A percentile compares a stretch with the other conserved stretches of the same genome.
Conservation (phyloP, 1,140 invertebrate species). For the Campoletis sonorensis region DNA sequence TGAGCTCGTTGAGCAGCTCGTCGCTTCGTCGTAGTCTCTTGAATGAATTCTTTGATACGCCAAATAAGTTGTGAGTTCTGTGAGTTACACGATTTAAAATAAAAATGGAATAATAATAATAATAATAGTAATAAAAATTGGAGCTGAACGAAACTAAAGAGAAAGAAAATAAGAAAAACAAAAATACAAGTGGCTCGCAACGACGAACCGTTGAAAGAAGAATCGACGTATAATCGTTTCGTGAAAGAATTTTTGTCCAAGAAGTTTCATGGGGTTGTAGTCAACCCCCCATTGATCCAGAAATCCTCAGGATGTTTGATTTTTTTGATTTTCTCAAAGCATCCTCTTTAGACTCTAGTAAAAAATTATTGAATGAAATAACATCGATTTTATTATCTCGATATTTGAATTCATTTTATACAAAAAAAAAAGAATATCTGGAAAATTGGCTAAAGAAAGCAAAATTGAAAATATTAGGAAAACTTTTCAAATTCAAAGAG, state of each 20-base stretch:
- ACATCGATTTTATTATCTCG: no score
- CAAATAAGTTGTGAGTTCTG: slow-evolving; percentile 15
- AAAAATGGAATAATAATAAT: neutral
- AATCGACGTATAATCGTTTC: slow-evolving; percentile 64
- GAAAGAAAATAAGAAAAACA: neutral
- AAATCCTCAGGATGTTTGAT: slow-evolving; percentile 52
- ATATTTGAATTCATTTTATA: no score
- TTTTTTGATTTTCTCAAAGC: no score
- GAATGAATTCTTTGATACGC: slow-evolving; percentile 62
- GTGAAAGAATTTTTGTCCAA: slow-evolving; percentile 61
- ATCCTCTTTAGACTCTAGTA: no score
- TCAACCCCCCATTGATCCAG: slow-evolving; percentile 61
- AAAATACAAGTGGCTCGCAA: neutral
- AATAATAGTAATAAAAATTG: neutral
- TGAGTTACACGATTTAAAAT: neutral
- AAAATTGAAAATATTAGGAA: no score
- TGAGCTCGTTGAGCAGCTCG: slow-evolving; percentile 31
- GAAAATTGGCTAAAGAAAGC: no score
- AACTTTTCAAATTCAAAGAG: no score
- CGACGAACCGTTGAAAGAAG: slow-evolving; percentile 30
- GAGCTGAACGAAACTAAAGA: neutral
- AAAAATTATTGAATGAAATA: no score
- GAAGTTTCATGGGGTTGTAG: slow-evolving; percentile 39
- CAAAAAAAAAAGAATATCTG: no score
- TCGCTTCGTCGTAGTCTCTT: slow-evolving; percentile 42